These are phyloP conservation scores for Pempheris klunzingeri DNA, from an alignment of 2,797 vertebrate genomes.

Conservation along the genomic window DNA sequence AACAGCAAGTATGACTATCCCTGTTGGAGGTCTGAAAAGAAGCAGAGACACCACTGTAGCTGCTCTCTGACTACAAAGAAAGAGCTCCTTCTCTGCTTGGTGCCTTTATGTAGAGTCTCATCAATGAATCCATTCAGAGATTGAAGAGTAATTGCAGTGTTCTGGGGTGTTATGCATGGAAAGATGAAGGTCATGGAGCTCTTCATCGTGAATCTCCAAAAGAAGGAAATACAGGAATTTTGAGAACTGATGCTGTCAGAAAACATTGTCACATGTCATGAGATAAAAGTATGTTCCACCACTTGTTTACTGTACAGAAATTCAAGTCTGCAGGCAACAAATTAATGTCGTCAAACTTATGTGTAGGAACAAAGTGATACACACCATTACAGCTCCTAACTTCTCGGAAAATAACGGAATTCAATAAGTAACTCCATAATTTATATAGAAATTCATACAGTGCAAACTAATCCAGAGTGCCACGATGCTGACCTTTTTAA, in stretches of 20 bases:
- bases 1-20: conserved; percentile 23
- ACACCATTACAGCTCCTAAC: neutral
- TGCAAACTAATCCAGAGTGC: neutral
- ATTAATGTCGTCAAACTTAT: conserved; percentile 20
- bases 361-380: neutral
- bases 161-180: conserved; percentile 49
- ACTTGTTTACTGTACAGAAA: conserved; percentile 30
- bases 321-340: conserved; percentile 15
- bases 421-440: neutral
- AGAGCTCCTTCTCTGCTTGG: conserved; percentile 49
- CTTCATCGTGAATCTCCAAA: conserved; percentile 36
- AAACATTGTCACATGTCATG: conserved; percentile 13
- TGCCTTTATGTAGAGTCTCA: conserved; percentile 61
- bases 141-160: conserved; percentile 59
- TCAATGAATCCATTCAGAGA: conserved; percentile 78
- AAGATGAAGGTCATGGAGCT: conserved; percentile 64
- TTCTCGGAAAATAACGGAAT: neutral
- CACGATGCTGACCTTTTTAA: neutral
- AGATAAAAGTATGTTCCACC: conserved; percentile 9
- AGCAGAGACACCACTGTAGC: conserved; percentile 25
- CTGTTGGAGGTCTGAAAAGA: conserved; percentile 38
- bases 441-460: neutral
- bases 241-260: conserved; percentile 35
- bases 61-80: conserved; percentile 58
- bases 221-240: conserved; percentile 42